A percentile compares a stretch with the other conserved stretches of the same genome.
Evolutionary conservation across 2,797 vertebrate genomes (phyloP).

Genomic region (Gambelia wislizenii): DNA sequence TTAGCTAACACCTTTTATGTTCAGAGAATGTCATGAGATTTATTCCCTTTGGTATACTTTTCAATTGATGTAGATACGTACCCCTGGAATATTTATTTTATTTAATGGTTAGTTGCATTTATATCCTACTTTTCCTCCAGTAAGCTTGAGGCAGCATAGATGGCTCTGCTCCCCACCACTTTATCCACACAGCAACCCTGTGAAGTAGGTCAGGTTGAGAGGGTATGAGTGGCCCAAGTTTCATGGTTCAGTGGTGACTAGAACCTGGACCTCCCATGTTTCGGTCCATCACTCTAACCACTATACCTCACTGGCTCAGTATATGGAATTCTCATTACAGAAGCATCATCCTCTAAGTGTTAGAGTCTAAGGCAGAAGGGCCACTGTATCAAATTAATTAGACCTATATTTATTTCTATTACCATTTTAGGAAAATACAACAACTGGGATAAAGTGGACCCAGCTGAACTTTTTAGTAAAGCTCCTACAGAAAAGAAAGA

Average conservation of each 20-base stretch:
- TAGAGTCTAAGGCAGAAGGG: not conserved
- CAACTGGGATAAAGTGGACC: constrained; percentile 98
- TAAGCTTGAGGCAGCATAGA: too few species aligned
- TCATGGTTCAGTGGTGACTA: too few species aligned
- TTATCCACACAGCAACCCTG: too few species aligned
- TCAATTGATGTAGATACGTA: not conserved
- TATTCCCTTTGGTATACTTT: not conserved
- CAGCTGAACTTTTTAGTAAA: constrained; percentile 96
- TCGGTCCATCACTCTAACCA: too few species aligned
- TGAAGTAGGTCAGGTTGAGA: too few species aligned
- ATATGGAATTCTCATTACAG: too few species aligned
- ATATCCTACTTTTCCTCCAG: too few species aligned
- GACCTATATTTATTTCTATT: not conserved
- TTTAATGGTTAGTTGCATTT: too few species aligned
- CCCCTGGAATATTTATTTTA: not conserved
- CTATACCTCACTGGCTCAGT: too few species aligned
- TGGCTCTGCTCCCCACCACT: too few species aligned
- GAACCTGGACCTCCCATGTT: too few species aligned
- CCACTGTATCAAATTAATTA: not conserved
- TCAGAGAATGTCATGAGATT: not conserved
- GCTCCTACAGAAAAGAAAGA: constrained; percentile 99
- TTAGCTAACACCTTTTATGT: not conserved
- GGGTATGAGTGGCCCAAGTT: too few species aligned
- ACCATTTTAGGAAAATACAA: constrained; percentile 91
- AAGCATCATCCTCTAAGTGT: not conserved